A percentile compares a stretch with the other conserved stretches of the same genome.
Conservation (phyloP, 2,113 vertebrate genomes). For the Tragelaphus imberbis region DNA sequence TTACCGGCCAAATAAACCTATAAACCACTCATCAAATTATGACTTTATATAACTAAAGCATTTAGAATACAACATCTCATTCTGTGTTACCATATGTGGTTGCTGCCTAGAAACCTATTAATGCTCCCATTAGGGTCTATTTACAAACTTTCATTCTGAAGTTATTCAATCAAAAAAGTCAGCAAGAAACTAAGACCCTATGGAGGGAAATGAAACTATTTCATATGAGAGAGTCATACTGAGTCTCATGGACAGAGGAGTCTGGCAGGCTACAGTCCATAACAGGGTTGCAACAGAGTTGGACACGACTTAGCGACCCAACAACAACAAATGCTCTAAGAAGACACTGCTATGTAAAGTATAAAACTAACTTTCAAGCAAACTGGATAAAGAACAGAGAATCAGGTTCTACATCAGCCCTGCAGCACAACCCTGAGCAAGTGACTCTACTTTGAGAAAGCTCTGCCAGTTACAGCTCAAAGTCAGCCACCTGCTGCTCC, state of each 20-base stretch:
- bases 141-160: constrained; percentile 41
- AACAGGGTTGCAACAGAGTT: background rate
- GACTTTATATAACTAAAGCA: background rate
- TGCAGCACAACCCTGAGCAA: background rate
- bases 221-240: background rate
- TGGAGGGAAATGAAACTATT: background rate
- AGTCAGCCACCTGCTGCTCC: background rate
- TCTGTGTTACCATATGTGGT: background rate
- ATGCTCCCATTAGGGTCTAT: constrained; percentile 27
- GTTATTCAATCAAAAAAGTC: background rate
- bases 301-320: background rate
- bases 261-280: background rate
- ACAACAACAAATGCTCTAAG: background rate
- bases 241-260: background rate
- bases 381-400: background rate
- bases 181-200: background rate
- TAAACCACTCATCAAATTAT: constrained; percentile 36
- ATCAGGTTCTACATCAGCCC: background rate
- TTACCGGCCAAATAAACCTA: constrained; percentile 9
- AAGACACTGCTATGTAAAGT: background rate
- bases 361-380: background rate
- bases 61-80: constrained; percentile 19
- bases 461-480: background rate
- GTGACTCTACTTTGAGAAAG: background rate
- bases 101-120: constrained; percentile 37